These are phyloP conservation scores for Fopius arisanus DNA, from an alignment of 1,140 invertebrate species.

Conservation along the genomic window DNA sequence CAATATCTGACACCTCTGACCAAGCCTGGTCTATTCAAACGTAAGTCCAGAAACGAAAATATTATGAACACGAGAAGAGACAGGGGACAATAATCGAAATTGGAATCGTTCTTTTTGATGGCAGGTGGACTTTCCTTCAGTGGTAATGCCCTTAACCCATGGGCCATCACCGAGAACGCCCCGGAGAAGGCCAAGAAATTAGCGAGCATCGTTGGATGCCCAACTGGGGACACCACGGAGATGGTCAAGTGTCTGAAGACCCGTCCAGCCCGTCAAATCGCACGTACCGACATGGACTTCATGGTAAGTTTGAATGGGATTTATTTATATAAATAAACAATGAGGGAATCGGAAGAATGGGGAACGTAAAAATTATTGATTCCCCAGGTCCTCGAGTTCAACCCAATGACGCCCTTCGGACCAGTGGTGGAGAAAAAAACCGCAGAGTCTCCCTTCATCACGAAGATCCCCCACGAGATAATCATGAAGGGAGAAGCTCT, in stretches of 20 bases:
- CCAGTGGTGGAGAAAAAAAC: conserved; percentile 66
- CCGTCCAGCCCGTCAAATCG: conserved; percentile 68
- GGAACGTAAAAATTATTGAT: background rate
- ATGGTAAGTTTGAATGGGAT: conserved; percentile 52
- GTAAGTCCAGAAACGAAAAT: conserved; percentile 54
- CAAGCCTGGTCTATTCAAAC: conserved; percentile 50
- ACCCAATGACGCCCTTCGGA: conserved; percentile 72
- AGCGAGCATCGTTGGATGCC: conserved; percentile 75
- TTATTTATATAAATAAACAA: too few relatives aligned
- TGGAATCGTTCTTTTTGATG: conserved; percentile 51
- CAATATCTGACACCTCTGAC: conserved; percentile 68
- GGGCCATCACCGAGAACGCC: conserved; percentile 74
- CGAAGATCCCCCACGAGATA: conserved; percentile 66
- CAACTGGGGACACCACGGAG: conserved; percentile 64
- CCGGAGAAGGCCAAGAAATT: conserved; percentile 74
- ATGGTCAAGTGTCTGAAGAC: conserved; percentile 77
- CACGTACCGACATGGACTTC: conserved; percentile 59
- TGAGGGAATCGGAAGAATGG: too few relatives aligned
- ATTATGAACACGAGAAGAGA: too few relatives aligned
- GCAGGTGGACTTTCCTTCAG: conserved; percentile 80
- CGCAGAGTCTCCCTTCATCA: conserved; percentile 66
- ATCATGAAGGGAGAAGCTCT: conserved; percentile 63
- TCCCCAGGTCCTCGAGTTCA: conserved; percentile 63
- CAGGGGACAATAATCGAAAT: background rate
- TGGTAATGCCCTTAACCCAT: conserved; percentile 76